These are phyloP conservation scores for Zootermopsis nevadensis DNA, from an alignment of 2,888 invertebrate genomes.

Conservation along the genomic window DNA sequence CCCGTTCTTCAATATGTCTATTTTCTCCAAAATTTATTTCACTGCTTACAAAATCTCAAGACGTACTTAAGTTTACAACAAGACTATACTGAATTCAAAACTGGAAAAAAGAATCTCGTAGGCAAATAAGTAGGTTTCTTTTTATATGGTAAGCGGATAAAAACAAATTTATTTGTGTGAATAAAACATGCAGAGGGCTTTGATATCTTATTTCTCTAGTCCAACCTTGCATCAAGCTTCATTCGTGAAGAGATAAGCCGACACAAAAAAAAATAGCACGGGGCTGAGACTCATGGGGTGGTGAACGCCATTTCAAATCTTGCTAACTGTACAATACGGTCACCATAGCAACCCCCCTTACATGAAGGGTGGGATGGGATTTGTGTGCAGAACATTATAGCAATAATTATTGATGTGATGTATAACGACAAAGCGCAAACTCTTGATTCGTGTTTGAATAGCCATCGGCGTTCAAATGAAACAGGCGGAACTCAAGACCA, in stretches of 20 bases:
- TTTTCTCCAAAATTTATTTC: too few species aligned
- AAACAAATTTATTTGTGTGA: slow-evolving; percentile 15
- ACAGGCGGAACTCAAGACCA: not conserved
- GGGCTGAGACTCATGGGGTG: not conserved
- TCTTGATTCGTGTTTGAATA: too few species aligned
- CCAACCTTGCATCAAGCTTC: not conserved
- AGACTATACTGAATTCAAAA: not conserved
- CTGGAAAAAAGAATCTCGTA: not conserved
- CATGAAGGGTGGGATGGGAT: not conserved
- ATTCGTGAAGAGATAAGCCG: not conserved
- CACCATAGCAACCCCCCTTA: slow-evolving; percentile 25
- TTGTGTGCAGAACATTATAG: slow-evolving; percentile 16
- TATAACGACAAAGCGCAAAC: not conserved
- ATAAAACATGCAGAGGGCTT: not conserved
- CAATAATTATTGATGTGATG: slow-evolving; percentile 24
- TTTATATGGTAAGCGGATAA: not conserved
- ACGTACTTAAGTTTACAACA: not conserved
- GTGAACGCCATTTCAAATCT: slow-evolving; percentile 28
- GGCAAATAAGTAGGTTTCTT: not conserved
- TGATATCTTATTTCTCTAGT: not conserved
- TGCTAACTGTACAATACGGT: slow-evolving; percentile 30
- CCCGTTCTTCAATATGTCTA: too few species aligned
- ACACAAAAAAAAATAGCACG: not conserved
- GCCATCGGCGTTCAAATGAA: not conserved
- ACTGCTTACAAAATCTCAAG: too few species aligned